Evolutionary conservation across 2,888 invertebrate species (phyloP).

Genomic region (Gisinianus flammeolus): DNA sequence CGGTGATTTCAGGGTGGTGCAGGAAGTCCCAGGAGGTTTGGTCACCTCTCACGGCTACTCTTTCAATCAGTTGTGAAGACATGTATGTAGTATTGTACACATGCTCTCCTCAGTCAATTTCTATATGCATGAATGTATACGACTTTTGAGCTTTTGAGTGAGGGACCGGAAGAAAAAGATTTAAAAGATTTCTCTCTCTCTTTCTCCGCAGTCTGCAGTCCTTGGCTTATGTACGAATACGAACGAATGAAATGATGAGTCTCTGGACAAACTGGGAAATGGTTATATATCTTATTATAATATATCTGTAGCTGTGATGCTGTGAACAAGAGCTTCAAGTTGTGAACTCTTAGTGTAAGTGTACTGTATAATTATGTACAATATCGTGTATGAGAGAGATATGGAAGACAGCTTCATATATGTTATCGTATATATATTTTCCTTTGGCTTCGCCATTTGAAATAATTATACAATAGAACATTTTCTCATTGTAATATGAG

Average conservation of each 20-base stretch:
- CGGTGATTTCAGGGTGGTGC: constrained; percentile 55
- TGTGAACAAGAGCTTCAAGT: not conserved
- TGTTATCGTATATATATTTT: not conserved
- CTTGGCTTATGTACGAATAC: too few species aligned
- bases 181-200: not conserved
- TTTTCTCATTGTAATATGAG: not conserved
- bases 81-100: too few species aligned
- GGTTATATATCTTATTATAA: not conserved
- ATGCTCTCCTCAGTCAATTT: not conserved
- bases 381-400: not conserved
- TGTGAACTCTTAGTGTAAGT: not conserved
- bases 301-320: not conserved
- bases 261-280: too few species aligned
- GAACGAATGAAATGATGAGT: too few species aligned
- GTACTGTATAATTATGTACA: not conserved
- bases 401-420: not conserved
- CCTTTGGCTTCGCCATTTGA: not conserved
- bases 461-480: not conserved
- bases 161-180: constrained; percentile 8
- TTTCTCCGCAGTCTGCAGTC: not conserved
- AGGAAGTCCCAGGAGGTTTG: constrained; percentile 41
- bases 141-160: not conserved
- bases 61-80: too few species aligned
- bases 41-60: constrained; percentile 2
- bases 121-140: not conserved